Evolutionary conservation across 2,113 vertebrate genomes (phyloP), one percentile per base, ranked within the genome.

Genomic region (Cricetomys ansorgei): DNA sequence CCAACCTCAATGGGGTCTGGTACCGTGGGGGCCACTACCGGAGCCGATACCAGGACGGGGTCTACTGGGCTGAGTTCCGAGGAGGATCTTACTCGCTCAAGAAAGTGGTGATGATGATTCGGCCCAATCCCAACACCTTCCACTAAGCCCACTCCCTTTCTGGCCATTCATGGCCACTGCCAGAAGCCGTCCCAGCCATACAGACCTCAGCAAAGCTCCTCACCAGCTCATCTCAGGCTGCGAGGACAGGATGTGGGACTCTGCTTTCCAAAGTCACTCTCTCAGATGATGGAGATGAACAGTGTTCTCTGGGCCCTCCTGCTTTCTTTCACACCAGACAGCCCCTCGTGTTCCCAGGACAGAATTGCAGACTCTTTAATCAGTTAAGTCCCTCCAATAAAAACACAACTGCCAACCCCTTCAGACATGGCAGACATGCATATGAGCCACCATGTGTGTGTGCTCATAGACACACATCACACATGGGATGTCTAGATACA

Each of bases 41-140:
- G 91, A 99, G 99, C 84, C 99, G 99, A 0, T 99, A 99, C 84
- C 99, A 99, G 97, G 99, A 99, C 0, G 99, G 99, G 0, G 99
- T 99, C 80, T 99, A 99, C 98, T 99, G 99, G 99, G 99, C 99
- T 0, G 99, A 99, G 97, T 99, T 99, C 99, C 98, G 99, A 73
- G 99, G 99, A 31, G 99, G 99, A 5, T 99, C 99, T 12, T 99
- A 99, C 85, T 99, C 99, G 0, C 98, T 99, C 5, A 99, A 99
- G 98, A 99, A 99, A 98, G 99, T 99, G 85, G 99, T 99, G 92
- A 99, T 99, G 99, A 99, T 99, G 99, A 99, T 99, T 96, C 99
- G 99, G 89, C 99, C 99, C 34, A 99, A 99, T 73, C 99, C 99
- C 43, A 99, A 99, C 98, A 99, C 99, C 48, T 99, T 99, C 98